Percentiles rank a stretch among this genome's conserved stretches.
phyloP scores from a whole-genome alignment of 1,140 invertebrate genomes.

The Telenomus remus region DNA sequence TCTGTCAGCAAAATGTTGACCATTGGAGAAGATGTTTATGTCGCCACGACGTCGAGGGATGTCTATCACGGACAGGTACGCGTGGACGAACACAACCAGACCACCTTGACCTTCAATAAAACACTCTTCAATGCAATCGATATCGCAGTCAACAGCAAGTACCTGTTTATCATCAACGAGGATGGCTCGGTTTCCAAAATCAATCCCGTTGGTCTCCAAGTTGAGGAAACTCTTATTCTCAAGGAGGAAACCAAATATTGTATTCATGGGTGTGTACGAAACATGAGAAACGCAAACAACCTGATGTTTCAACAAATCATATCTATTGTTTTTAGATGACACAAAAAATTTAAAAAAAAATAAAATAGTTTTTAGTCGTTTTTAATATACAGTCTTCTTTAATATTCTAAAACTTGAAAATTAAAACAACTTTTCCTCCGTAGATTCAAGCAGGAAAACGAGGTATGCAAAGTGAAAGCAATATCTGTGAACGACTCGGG shows the following conservation, averaged over 20 bases:
- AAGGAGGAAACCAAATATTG: slow-evolving; percentile 80
- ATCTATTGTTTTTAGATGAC: too few species aligned
- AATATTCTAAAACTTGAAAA: neutral
- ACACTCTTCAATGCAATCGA: slow-evolving; percentile 74
- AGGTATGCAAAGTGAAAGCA: slow-evolving; percentile 79
- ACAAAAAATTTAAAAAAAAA: too few species aligned
- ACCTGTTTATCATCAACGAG: slow-evolving; percentile 79
- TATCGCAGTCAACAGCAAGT: slow-evolving; percentile 78
- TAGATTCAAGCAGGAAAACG: slow-evolving; percentile 77
- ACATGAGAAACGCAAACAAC: too few species aligned
- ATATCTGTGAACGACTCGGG: slow-evolving; percentile 79
- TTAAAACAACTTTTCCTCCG: neutral
- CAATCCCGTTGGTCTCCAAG: slow-evolving; percentile 74
- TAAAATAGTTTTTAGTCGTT: too few species aligned
- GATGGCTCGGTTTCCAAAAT: slow-evolving; percentile 79
- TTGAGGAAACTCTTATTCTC: slow-evolving; percentile 78
- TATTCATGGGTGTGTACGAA: slow-evolving; percentile 75
- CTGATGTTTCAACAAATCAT: too few species aligned
- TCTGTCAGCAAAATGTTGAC: slow-evolving; percentile 65
- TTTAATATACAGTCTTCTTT: neutral
- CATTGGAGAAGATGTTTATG: slow-evolving; percentile 66
- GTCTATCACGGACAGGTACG: slow-evolving; percentile 67
- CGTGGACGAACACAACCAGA: slow-evolving; percentile 17
- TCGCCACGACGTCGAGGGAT: slow-evolving; percentile 64
- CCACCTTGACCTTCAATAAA: slow-evolving; percentile 54